Percentiles rank a stretch among this genome's conserved stretches.
Conservation (phyloP, 1,140 invertebrate genomes). For the Rhagoletis zephyria region DNA sequence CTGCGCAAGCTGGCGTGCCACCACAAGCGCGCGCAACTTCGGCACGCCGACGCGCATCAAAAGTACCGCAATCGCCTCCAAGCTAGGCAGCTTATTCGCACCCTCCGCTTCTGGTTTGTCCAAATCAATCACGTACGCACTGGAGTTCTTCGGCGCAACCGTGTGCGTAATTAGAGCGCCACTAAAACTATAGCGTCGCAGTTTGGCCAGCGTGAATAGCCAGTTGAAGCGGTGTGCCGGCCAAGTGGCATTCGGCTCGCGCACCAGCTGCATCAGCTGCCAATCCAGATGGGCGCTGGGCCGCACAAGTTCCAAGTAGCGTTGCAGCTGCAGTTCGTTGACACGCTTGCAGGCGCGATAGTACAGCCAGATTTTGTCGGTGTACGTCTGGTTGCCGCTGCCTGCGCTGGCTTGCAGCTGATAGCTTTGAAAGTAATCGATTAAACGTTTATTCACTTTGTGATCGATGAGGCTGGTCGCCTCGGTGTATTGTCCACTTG, state of each 20-base stretch:
- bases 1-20: neutral
- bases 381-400: neutral
- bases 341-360: conserved; percentile 49
- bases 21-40: neutral
- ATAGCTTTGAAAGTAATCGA: conserved; percentile 53
- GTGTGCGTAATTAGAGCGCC: conserved; percentile 58
- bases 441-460: conserved; percentile 61
- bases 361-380: conserved; percentile 40
- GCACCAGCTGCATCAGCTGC: neutral
- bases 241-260: neutral
- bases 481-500: conserved; percentile 57
- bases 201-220: conserved; percentile 62
- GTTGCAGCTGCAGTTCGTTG: neutral
- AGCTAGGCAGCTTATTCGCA: conserved; percentile 14
- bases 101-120: conserved; percentile 55
- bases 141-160: neutral
- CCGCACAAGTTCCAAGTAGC: conserved; percentile 48
- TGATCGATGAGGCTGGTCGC: conserved; percentile 61
- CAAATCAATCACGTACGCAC: conserved; percentile 56
- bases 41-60: conserved; percentile 4
- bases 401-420: neutral
- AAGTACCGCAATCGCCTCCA: neutral
- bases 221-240: conserved; percentile 60
- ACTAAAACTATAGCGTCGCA: conserved; percentile 61
- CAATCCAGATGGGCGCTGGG: conserved; percentile 41